These are phyloP conservation scores for Magallana gigas DNA, from an alignment of 1,140 invertebrate species.

Conservation along the genomic window DNA sequence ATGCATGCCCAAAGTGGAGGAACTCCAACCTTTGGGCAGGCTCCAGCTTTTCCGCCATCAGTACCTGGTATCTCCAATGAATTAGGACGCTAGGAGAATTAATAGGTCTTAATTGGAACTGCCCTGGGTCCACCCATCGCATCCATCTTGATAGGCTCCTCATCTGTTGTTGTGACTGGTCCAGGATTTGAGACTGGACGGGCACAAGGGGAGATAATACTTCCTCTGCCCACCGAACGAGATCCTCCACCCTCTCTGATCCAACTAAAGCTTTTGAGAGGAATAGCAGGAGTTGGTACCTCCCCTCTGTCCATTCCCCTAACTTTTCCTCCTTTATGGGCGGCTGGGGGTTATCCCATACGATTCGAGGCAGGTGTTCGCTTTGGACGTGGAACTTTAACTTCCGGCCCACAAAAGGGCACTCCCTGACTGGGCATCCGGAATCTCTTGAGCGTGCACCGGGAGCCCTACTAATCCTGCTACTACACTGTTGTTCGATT, in stretches of 20 bases:
- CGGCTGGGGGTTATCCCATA: slow-evolving; percentile 46
- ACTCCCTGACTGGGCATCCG: not conserved
- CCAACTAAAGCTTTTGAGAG: not conserved
- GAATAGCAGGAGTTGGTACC: not conserved
- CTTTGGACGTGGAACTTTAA: slow-evolving; percentile 39
- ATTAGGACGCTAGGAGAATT: not conserved
- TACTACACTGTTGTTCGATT: not conserved
- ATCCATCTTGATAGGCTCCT: not conserved
- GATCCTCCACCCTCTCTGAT: not conserved
- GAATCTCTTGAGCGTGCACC: not conserved
- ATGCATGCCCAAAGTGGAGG: not conserved
- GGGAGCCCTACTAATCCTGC: not conserved
- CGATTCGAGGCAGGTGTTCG: slow-evolving; percentile 20
- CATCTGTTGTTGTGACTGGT: not conserved
- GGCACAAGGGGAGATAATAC: not conserved
- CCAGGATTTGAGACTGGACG: not conserved
- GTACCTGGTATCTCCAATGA: slow-evolving; percentile 32
- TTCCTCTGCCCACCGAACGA: not conserved
- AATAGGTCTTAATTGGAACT: not conserved
- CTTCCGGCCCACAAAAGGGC: slow-evolving; percentile 22
- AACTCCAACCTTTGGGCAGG: not conserved
- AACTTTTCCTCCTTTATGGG: not conserved
- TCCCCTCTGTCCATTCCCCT: not conserved
- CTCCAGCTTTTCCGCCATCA: not conserved
- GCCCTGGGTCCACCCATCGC: not conserved